Percentiles rank a stretch among this genome's conserved stretches.
Evolutionary conservation across 1,140 invertebrate genomes (phyloP).

Genomic region (Pseudomyrmex cubaensis): DNA sequence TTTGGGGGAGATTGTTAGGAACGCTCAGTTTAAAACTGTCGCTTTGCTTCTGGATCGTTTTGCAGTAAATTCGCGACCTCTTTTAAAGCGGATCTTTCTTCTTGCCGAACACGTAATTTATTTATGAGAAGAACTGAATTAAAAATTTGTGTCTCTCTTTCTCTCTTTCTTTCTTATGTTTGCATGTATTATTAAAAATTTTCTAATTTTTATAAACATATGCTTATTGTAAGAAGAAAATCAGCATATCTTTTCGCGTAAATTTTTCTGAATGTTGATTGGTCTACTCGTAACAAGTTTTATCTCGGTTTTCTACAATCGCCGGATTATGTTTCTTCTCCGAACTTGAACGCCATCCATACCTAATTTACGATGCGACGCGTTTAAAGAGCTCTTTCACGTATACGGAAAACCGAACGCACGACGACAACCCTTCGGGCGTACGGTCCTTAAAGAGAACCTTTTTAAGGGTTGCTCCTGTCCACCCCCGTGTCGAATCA

Average conservation of each 20-base stretch:
- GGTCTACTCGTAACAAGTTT: slow-evolving; percentile 11
- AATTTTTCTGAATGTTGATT: slow-evolving; percentile 19
- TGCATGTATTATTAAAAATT: too few relatives aligned
- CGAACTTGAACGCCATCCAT: slow-evolving; percentile 3
- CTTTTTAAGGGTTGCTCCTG: slow-evolving; percentile 82
- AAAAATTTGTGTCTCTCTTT: neutral
- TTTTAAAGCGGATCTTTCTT: slow-evolving; percentile 59
- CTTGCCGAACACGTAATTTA: slow-evolving; percentile 14
- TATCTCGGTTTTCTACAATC: slow-evolving; percentile 19
- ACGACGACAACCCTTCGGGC: slow-evolving; percentile 77
- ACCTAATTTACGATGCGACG: slow-evolving; percentile 53
- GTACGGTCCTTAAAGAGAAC: slow-evolving; percentile 78
- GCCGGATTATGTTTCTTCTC: slow-evolving; percentile 25
- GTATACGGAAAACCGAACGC: slow-evolving; percentile 60
- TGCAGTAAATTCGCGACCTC: slow-evolving; percentile 80
- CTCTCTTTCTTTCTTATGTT: neutral
- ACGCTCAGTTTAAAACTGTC: slow-evolving; percentile 84
- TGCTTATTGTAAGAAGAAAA: too few relatives aligned
- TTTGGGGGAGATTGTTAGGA: slow-evolving; percentile 84
- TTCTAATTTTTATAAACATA: neutral
- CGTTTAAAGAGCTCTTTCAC: slow-evolving; percentile 59
- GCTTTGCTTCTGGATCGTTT: slow-evolving; percentile 79
- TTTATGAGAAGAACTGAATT: neutral
- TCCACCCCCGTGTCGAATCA: slow-evolving; percentile 81
- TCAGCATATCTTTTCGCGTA: neutral